Conservation (phyloP, 1,140 invertebrate species). For the Caenorhabditis elegans region WBcel235 BX284603.4:7198501-7199000, state of each 20-base stretch:
- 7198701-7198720: neutral
- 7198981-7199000: neutral
- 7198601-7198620: slow-evolving; percentile 45
- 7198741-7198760: neutral
- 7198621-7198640: slow-evolving; percentile 58
- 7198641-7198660: slow-evolving; percentile 45
- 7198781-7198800: slow-evolving; percentile 34
- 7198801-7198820: slow-evolving; percentile 34
- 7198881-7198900: slow-evolving; percentile 15
- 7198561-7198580: slow-evolving; percentile 56
- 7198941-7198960: no score
- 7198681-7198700: slow-evolving; percentile 39
- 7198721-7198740: neutral
- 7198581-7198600: slow-evolving; percentile 42
- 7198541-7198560: slow-evolving; percentile 52
- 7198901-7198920: neutral
- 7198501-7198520: slow-evolving; percentile 62
- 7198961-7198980: neutral
- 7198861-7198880: slow-evolving; percentile 33
- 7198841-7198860: slow-evolving; percentile 21
- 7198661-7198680: neutral
- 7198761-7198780: slow-evolving; percentile 25
- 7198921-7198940: no score
- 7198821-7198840: slow-evolving; percentile 33
- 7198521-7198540: slow-evolving; percentile 59